phyloP scores from a whole-genome alignment of 2,888 invertebrate genomes.

The Napeogenes sylphis region DNA sequence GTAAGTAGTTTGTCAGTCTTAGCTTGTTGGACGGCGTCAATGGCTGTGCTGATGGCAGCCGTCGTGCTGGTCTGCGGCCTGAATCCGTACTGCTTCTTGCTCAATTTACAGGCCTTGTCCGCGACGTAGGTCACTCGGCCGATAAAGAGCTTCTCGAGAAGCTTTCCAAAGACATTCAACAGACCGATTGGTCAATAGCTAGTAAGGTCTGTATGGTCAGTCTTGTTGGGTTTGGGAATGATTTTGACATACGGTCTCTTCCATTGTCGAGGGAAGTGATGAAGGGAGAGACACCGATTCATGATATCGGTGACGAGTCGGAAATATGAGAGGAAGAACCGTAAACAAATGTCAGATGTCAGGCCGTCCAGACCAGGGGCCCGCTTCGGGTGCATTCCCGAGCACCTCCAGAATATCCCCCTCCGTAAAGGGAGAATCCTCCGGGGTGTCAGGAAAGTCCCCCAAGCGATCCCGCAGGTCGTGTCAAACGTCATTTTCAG shows the following conservation, averaged over 20 bases:
- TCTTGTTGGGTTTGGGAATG: conserved; percentile 35
- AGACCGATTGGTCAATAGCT: conserved; percentile 12
- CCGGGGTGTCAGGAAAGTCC: conserved; percentile 16
- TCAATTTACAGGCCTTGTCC: no score
- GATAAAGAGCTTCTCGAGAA: no score
- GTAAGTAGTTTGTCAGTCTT: no score
- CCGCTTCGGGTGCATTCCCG: not conserved
- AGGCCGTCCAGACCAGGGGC: not conserved
- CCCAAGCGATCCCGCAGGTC: not conserved
- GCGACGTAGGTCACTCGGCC: no score
- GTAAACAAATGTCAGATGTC: not conserved
- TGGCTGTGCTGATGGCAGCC: no score
- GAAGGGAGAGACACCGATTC: conserved; percentile 5
- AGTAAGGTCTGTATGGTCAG: conserved; percentile 9
- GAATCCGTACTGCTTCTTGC: no score
- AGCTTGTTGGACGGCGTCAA: no score
- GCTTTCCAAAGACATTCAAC: no score
- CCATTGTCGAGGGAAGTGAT: not conserved
- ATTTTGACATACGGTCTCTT: conserved; percentile 25
- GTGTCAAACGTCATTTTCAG: conserved; percentile 11
- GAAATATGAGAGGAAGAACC: not conserved
- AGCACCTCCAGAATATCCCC: not conserved
- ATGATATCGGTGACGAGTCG: not conserved
- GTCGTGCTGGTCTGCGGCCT: no score
- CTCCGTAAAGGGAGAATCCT: conserved; percentile 13